Conservation (phyloP, 1,140 invertebrate genomes). For the Brachystomella parvula region DNA sequence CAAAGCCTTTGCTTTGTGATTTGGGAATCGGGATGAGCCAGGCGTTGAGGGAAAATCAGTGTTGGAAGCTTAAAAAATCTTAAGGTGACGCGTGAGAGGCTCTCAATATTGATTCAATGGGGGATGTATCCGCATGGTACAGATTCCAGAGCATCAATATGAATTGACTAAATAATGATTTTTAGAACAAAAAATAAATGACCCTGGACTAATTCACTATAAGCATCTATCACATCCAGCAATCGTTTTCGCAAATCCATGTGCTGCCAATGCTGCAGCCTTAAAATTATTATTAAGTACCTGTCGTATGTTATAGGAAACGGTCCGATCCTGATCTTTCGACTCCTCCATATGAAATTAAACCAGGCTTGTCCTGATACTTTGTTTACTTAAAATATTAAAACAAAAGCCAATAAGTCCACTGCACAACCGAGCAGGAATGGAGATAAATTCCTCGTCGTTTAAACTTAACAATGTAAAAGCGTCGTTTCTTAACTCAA, state of each 20-base stretch:
- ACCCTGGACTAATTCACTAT: background rate
- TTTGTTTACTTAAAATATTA: no score
- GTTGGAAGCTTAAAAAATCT: background rate
- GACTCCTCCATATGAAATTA: background rate
- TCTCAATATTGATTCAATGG: conserved; percentile 21
- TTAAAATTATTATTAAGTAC: background rate
- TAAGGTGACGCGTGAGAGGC: background rate
- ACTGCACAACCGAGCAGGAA: no score
- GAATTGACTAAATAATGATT: background rate
- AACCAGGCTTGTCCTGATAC: no score
- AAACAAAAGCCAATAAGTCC: no score
- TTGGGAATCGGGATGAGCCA: no score
- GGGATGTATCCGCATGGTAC: conserved; percentile 18
- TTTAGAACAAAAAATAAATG: background rate
- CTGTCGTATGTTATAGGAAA: conserved; percentile 9
- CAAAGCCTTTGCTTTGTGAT: no score
- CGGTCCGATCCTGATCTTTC: background rate
- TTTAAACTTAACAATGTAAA: no score
- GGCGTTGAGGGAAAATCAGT: background rate
- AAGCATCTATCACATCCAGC: background rate
- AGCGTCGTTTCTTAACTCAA: no score
- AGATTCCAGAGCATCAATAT: background rate
- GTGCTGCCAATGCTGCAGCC: background rate
- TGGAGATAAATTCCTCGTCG: no score
- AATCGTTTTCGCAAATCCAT: conserved; percentile 9